phyloP scores from a whole-genome alignment of 1,140 invertebrate genomes.

The Pectinophora gossypiella region DNA sequence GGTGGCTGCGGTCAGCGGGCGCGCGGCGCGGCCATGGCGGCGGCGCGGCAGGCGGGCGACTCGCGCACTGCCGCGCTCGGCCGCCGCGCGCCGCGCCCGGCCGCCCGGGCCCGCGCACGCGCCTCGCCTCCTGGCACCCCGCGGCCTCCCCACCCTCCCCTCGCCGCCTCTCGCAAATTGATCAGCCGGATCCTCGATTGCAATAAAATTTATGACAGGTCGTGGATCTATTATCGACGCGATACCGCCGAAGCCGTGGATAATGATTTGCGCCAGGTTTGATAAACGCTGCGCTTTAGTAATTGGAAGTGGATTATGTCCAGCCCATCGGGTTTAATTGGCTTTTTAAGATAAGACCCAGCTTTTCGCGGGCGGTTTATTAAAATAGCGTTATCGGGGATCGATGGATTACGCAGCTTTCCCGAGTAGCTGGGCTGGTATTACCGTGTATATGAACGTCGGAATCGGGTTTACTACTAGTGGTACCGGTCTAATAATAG shows the following conservation, averaged over 20 bases:
- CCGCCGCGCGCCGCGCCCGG: constrained; percentile 8
- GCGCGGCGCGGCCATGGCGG: constrained; percentile 51
- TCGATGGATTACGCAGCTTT: too few species aligned
- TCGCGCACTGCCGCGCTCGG: constrained; percentile 33
- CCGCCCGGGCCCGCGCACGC: constrained; percentile 12
- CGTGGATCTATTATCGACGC: constrained; percentile 60
- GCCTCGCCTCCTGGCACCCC: neutral
- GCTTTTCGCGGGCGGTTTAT: neutral
- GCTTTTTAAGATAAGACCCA: neutral
- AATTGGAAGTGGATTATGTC: neutral
- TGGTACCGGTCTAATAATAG: too few species aligned
- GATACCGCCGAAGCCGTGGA: constrained; percentile 20
- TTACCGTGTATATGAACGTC: too few species aligned
- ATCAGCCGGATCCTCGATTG: constrained; percentile 65
- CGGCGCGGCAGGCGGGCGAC: constrained; percentile 40
- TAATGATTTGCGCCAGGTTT: constrained; percentile 15
- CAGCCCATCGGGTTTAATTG: neutral
- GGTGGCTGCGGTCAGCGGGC: constrained; percentile 40
- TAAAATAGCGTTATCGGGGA: neutral
- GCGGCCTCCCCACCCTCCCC: constrained; percentile 15
- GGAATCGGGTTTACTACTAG: too few species aligned
- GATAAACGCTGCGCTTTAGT: constrained; percentile 29
- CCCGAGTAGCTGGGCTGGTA: too few species aligned
- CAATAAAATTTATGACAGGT: constrained; percentile 69
- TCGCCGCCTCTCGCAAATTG: constrained; percentile 34